Evolutionary conservation across 1,140 invertebrate genomes (phyloP).

Genomic region (Danaus melanippus): DNA sequence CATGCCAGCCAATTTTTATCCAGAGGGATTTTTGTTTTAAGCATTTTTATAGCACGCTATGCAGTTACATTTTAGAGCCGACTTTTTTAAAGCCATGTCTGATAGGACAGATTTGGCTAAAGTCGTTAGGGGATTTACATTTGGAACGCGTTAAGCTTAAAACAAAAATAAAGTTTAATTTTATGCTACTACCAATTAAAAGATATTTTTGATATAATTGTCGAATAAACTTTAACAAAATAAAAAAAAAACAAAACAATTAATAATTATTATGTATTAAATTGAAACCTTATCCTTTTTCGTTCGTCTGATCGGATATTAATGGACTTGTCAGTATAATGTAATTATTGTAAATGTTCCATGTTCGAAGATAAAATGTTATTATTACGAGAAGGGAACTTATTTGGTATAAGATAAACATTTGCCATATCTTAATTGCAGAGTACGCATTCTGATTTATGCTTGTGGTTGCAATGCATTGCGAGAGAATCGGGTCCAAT

Average conservation of each 20-base stretch:
- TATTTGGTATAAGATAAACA: conserved; percentile 37
- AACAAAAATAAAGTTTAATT: conserved; percentile 1
- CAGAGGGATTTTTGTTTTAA: conserved; percentile 17
- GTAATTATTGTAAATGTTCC: conserved; percentile 65
- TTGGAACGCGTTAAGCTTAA: conserved; percentile 14
- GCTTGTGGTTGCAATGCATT: neutral
- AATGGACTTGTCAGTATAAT: conserved; percentile 57
- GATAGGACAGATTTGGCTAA: conserved; percentile 25
- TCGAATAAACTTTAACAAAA: too few species aligned
- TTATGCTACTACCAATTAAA: neutral
- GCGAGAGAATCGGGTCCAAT: too few species aligned
- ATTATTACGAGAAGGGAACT: conserved; percentile 42
- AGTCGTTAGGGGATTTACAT: conserved; percentile 22
- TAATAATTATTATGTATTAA: too few species aligned
- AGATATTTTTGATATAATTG: too few species aligned
- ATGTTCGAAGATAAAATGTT: conserved; percentile 52
- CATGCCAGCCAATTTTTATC: conserved; percentile 27
- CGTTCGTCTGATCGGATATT: conserved; percentile 43
- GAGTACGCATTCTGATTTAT: conserved; percentile 32
- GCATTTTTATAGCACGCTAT: conserved; percentile 22
- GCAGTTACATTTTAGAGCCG: conserved; percentile 22
- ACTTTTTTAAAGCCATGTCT: conserved; percentile 23
- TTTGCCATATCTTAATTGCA: conserved; percentile 47
- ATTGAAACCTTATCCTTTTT: conserved; percentile 4
- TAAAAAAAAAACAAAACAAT: too few species aligned